phyloP scores from a whole-genome alignment of 2,888 invertebrate genomes.

The Eumacrocentrus americanus region DNA sequence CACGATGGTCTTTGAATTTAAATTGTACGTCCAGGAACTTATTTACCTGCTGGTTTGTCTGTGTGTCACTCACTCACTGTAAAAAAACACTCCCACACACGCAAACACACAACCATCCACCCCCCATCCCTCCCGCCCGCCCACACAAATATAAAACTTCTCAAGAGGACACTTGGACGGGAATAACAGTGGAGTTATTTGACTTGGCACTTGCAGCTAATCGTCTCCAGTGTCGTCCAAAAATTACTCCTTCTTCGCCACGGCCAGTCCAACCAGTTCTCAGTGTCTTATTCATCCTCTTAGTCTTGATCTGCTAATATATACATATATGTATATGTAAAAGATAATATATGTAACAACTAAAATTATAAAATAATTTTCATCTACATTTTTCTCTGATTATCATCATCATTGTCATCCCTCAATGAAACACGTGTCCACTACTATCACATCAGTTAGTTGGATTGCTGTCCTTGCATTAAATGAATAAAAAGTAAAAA shows the following conservation, averaged over 20 bases:
- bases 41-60: neutral
- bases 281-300: neutral
- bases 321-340: neutral
- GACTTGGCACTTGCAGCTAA: neutral
- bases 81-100: neutral
- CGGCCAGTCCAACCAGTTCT: neutral
- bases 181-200: neutral
- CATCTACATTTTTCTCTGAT: too few species aligned
- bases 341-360: too few species aligned
- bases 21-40: neutral
- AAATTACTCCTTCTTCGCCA: neutral
- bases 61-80: too few species aligned
- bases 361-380: too few species aligned
- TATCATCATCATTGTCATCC: too few species aligned
- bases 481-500: too few species aligned
- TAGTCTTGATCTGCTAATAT: neutral
- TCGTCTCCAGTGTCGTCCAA: neutral
- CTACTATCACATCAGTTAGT: too few species aligned
- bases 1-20: conserved; percentile 4
- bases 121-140: neutral
- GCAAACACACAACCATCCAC: neutral
- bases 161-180: neutral
- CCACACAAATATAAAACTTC: too few species aligned
- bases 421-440: too few species aligned
- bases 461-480: too few species aligned